phyloP scores from a whole-genome alignment of 2,113 vertebrate species.

The Xenotilapia flavipinnis region DNA sequence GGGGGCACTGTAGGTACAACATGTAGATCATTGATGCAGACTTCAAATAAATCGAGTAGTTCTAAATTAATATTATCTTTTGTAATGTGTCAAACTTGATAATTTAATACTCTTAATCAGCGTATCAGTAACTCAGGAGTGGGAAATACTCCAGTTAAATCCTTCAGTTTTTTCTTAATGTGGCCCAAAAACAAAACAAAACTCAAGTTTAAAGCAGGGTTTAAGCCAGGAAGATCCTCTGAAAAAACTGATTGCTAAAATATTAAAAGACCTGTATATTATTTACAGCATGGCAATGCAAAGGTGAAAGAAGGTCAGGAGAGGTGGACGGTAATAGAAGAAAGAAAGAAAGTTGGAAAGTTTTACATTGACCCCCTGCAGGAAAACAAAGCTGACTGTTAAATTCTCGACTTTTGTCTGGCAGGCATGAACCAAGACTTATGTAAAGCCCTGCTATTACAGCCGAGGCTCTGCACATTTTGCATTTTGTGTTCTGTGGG shows the following conservation, averaged over 20 bases:
- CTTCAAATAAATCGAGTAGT: not conserved
- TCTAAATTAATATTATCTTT: not conserved
- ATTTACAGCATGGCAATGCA: not conserved
- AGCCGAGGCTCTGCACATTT: not conserved
- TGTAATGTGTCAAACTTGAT: not conserved
- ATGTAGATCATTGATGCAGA: not conserved
- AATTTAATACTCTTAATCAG: not conserved
- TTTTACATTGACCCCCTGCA: not conserved
- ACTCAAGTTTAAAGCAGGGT: not conserved
- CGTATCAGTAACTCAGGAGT: not conserved
- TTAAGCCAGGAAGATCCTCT: not conserved
- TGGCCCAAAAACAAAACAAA: not conserved
- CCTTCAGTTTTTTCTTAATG: not conserved
- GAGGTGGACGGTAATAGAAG: not conserved
- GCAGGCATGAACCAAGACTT: not conserved
- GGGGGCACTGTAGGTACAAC: slow-evolving; percentile 31
- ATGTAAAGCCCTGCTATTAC: not conserved
- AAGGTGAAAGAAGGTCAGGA: not conserved
- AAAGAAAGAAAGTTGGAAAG: not conserved
- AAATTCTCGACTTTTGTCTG: not conserved
- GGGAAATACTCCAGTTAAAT: not conserved
- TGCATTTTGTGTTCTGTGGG: not conserved
- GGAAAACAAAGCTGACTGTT: not conserved
- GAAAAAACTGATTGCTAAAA: not conserved
- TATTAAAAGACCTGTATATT: not conserved